Conservation (phyloP, 1,140 invertebrate species). For the Drosophila malerkotliana region DNA sequence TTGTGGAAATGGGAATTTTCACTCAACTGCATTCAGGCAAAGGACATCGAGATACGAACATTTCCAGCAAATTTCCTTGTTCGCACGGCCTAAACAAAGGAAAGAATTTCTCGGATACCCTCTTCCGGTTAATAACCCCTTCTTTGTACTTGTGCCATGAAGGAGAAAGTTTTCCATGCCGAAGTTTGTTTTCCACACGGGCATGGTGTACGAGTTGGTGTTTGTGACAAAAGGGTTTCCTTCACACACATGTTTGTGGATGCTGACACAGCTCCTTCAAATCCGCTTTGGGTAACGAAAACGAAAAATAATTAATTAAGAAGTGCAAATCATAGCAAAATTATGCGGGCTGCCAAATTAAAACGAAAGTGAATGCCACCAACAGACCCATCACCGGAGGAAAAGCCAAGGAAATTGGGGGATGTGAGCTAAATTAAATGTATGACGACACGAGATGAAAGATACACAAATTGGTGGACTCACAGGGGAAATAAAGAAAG, state of each 20-base stretch:
- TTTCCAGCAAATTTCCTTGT: conserved; percentile 21
- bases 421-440: conserved; percentile 43
- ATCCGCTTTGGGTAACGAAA: conserved; percentile 65
- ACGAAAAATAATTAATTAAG: conserved; percentile 79
- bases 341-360: conserved; percentile 76
- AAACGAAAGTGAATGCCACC: conserved; percentile 70
- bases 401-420: conserved; percentile 28
- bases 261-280: conserved; percentile 64
- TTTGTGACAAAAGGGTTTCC: conserved; percentile 37
- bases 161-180: conserved; percentile 43
- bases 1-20: conserved; percentile 28
- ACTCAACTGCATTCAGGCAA: conserved; percentile 26
- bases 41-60: conserved; percentile 23
- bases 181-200: conserved; percentile 45
- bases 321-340: conserved; percentile 80
- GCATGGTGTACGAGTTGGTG: conserved; percentile 15
- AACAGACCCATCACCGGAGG: conserved; percentile 49
- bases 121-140: conserved; percentile 45
- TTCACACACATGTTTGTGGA: not conserved
- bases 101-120: conserved; percentile 22
- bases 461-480: conserved; percentile 9
- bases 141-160: conserved; percentile 16
- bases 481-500: conserved; percentile 1
- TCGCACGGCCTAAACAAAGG: conserved; percentile 28
- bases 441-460: conserved; percentile 38